These are phyloP conservation scores for Drosophila stalkeri DNA, from an alignment of 2,888 invertebrate species.

Conservation along the genomic window DNA sequence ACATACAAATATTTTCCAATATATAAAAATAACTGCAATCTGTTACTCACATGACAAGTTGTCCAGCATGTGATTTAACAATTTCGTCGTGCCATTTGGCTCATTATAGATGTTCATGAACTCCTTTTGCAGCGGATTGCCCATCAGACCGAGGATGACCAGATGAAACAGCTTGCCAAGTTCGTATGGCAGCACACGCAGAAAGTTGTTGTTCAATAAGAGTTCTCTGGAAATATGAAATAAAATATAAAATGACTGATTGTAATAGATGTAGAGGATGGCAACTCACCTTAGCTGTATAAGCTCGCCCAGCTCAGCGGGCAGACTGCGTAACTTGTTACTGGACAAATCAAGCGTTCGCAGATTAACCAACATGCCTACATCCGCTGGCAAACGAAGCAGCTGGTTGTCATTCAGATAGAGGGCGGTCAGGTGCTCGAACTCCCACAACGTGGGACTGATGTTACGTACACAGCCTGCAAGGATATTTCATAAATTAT, in stretches of 20 bases:
- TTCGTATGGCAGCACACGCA: slow-evolving; percentile 97
- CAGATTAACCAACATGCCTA: slow-evolving; percentile 93
- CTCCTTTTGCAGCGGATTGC: slow-evolving; percentile 97
- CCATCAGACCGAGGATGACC: slow-evolving; percentile 95
- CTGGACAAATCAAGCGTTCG: slow-evolving; percentile 96
- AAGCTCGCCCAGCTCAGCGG: slow-evolving; percentile 98
- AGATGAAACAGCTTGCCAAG: slow-evolving; percentile 98
- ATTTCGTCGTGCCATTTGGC: slow-evolving; percentile 96
- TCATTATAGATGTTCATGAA: slow-evolving; percentile 96
- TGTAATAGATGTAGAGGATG: not conserved
- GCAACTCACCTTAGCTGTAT: slow-evolving; percentile 92
- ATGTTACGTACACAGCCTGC: slow-evolving; percentile 97
- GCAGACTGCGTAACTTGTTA: slow-evolving; percentile 97
- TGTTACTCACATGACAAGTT: slow-evolving; percentile 94
- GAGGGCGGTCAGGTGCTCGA: slow-evolving; percentile 96
- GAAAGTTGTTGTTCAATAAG: slow-evolving; percentile 96
- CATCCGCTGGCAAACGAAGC: slow-evolving; percentile 95
- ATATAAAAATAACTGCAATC: slow-evolving; percentile 10
- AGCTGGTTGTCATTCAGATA: slow-evolving; percentile 98
- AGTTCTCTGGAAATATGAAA: slow-evolving; percentile 90
- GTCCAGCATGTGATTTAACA: slow-evolving; percentile 97
- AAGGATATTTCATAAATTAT: not conserved
- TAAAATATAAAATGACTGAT: no score
- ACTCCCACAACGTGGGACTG: slow-evolving; percentile 95
- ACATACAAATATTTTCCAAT: slow-evolving; percentile 3